Evolutionary conservation across 2,797 vertebrate species (phyloP), one percentile per base, ranked within the genome.

Genomic region (Dicrostonyx torquatus): DNA sequence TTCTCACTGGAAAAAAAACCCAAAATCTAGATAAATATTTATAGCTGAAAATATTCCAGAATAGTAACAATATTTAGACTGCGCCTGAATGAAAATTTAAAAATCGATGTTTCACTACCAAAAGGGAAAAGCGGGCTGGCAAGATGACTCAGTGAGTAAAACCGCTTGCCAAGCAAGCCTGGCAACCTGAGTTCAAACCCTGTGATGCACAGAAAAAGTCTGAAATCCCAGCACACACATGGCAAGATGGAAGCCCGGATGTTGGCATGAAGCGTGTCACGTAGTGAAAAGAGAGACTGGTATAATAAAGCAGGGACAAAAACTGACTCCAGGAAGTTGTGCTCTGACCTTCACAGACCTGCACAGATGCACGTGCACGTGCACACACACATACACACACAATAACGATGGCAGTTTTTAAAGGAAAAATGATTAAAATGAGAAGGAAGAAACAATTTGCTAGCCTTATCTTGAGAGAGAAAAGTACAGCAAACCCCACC

Each of bases 1-100:
- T 68, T 91, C 40, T 89, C 24, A 53, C 31, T 37, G 53, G 31
- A 45, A 90, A 89, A 82, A 94, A 48, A 60, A 62, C 45, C 11
- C 31, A 88, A 87, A 90, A 90, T 88, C 37, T 83, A 43, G 9
- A n/a, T 31, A 79, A 78, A 87, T 60, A 10, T 85, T 89, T 91
- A 62, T 20, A 88, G n/a, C 37, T 62, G 50, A 72, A 95, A 93
- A 79, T 50, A 37, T 7, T 60, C 26, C 34, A 43, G 72, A 78
- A n/a, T 73, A 31, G 14, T 68, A 86, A 79, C 37, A 43, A 2
- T 48, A 79, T 13, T 70, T 64, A 64, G 43, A 66, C 11, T 48
- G 60, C 18, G 8, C 24, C 22, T 13, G 12, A 75, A 84, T 37
- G 60, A 94, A 89, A 53, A 0, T 34, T 90, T 75, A 29, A 78